These are phyloP conservation scores for Brachynemurus nebulosus DNA, from an alignment of 2,888 invertebrate species.

Conservation along the genomic window DNA sequence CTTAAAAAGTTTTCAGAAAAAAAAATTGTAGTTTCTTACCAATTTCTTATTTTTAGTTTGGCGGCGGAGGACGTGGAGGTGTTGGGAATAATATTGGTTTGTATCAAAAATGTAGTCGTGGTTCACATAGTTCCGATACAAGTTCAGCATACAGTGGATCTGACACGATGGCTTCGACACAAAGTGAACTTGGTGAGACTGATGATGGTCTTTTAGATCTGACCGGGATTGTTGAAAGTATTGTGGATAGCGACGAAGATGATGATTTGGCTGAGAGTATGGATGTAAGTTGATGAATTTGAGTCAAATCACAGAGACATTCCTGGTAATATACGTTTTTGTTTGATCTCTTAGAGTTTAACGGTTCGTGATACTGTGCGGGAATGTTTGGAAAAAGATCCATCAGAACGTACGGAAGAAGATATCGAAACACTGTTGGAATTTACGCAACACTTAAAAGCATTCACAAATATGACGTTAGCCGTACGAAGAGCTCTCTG, in stretches of 20 bases:
- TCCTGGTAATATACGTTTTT: not conserved
- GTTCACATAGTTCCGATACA: slow-evolving; percentile 83
- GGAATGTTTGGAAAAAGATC: slow-evolving; percentile 96
- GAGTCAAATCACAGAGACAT: no score
- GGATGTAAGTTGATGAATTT: slow-evolving; percentile 43
- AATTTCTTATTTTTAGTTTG: not conserved
- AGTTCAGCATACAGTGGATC: slow-evolving; percentile 94
- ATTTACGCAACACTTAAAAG: slow-evolving; percentile 94
- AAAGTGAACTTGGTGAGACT: slow-evolving; percentile 62
- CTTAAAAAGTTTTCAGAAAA: not conserved
- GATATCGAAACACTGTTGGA: slow-evolving; percentile 92
- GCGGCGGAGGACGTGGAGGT: slow-evolving; percentile 25
- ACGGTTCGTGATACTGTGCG: slow-evolving; percentile 88
- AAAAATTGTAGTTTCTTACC: not conserved
- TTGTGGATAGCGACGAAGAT: slow-evolving; percentile 92
- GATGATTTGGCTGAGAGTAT: slow-evolving; percentile 84
- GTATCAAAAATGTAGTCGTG: slow-evolving; percentile 70
- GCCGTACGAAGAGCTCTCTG: slow-evolving; percentile 89
- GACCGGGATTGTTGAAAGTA: slow-evolving; percentile 86
- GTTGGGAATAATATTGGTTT: slow-evolving; percentile 22
- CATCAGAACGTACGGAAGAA: slow-evolving; percentile 85
- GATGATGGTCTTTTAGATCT: slow-evolving; percentile 72
- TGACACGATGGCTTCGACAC: slow-evolving; percentile 89
- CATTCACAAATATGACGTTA: slow-evolving; percentile 95
- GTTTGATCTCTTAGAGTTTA: slow-evolving; percentile 46